Evolutionary conservation across 2,113 vertebrate species (phyloP), one percentile per base, ranked within the genome.

Genomic region (Platichthys stellatus): DNA sequence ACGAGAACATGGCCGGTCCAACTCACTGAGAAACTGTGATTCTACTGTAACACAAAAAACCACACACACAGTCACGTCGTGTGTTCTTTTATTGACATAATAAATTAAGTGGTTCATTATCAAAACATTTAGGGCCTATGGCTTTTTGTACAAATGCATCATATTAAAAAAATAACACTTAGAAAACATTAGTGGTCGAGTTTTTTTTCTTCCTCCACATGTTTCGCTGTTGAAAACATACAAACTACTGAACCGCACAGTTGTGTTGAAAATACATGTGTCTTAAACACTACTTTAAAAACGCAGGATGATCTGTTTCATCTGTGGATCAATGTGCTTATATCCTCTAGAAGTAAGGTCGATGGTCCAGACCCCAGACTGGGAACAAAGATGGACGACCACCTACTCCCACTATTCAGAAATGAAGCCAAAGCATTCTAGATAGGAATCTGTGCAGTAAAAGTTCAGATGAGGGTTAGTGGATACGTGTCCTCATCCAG

Each of bases 81-180:
- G 90, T 90, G 83, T 87, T 88, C 73, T 88, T 92, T 93, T 92
- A 92, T 92, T 92, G 85, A 92, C 89, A 83, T 83, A 86, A 94
- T 91, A 92, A 92, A 92, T 92, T 91, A 89, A 90, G 76, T 83
- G 77, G 88, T 94, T 93, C 94, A 92, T 93, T 92, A 93, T 94
- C 90, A 94, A 94, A 95, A 94, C 90, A 89, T 82, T 81, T 91
- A 90, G 88, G 88, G 88, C 86, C 91, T 88, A 90, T 91, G 91
- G 90, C 88, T 94, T 93, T 93, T 93, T 94, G 83, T 92, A 95
- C 92, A 95, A 94, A 93, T 93, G 89, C 86, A 79, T 93, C 71
- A 74, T 92, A 88, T 93, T 93, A 91, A 94, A 94, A 92, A 94
- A 92, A 93, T 86, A 85, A 89, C 88, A 91, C 87, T 88, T 89